Base-by-base conservation (phyloP, 2,113 vertebrate genomes). In the Clinocottus analis region DNA sequence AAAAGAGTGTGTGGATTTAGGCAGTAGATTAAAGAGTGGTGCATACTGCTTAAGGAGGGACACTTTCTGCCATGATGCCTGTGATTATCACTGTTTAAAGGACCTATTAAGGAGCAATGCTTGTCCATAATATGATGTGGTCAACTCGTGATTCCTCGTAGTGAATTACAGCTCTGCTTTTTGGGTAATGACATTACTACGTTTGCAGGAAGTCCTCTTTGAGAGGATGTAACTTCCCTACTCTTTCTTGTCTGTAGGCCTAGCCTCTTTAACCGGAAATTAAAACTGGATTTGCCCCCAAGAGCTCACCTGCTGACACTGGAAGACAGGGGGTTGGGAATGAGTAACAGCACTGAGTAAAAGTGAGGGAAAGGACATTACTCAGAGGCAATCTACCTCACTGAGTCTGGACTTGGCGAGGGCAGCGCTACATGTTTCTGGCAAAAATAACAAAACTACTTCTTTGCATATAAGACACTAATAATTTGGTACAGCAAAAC, bases 311-410 rank as follows among this genome's bases (percentile, higher is more conserved):
- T 74, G 72, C 55, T 67, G 61, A 75, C 66, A 71, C 21, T 39
- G 60, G 31, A 75, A 9, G 80, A 89, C 84, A 87, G 68, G 77
- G 82, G 79, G 80, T 65, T 47, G 16, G 71, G 27, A 68, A 65
- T 77, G 75, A 79, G 70, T 33, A 59, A 88, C 72, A 73, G 79
- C 64, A 56, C 72, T 35, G 59, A 49, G 59, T 37, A 65, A 80
- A 85, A 80, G 85, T 81, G 75, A 77, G 58, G 56, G 58, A 72
- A 81, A 73, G 69, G 83, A 75, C 75, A 75, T 0, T 58, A 72
- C 55, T 84, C 25, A 83, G 75, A 72, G 62, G 43, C 69, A 70
- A 62, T 71, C 61, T 80, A 31, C 63, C 61, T 77, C 31, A 71
- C 43, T 49, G 70, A 69, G 23, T 0, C 41, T 62, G 33, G 59